Evolutionary conservation across 1,140 invertebrate species (phyloP), one percentile per base, ranked within the genome.

Genomic region (Battus philenor): DNA sequence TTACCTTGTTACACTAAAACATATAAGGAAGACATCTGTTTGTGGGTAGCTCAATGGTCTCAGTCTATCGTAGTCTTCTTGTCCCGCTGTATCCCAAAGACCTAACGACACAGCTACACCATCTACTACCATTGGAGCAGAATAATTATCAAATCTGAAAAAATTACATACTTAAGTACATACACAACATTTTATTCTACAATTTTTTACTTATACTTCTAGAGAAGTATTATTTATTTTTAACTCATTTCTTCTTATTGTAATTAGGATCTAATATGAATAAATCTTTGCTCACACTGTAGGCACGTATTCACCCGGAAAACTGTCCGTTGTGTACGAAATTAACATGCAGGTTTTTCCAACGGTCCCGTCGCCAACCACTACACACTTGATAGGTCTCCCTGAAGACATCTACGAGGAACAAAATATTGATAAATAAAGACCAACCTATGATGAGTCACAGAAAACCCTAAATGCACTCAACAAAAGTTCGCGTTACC

Each of bases 271-370:
- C 47, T 16, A 53, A 53, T 56, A 51, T 30, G 45, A 59, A 31
- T 47, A 13, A 31, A 39, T 49, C 9, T 44, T 6, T 56, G 92
- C 93, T 93, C 88, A 96, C 94, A 96, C 95, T 71, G 96, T 97
- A 66, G 96, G 96, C 54, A 98, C 96, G 91, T 98, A 98, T 93
- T 98, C 96, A 56, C 97, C 97, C 44, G 97, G 97, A 90, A 99
- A 99, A 88, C 96, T 98, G 79, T 99, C 97, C 58, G 97, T 99
- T 16, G 97, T 99, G 74, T 99, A 99, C 24, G 97, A 98, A 83
- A 99, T 99, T 65, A 99, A 89, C 96, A 98, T 98, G 87, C 97
- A 99, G 22, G 97, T 99, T 90, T 99, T 99, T 70, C 97, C 97
- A 48, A 99, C 97, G 18, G 97, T 98, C 50, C 86, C 86, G 79